Evolutionary conservation across 1,140 invertebrate species (phyloP).

Genomic region (Gerris buenoi): DNA sequence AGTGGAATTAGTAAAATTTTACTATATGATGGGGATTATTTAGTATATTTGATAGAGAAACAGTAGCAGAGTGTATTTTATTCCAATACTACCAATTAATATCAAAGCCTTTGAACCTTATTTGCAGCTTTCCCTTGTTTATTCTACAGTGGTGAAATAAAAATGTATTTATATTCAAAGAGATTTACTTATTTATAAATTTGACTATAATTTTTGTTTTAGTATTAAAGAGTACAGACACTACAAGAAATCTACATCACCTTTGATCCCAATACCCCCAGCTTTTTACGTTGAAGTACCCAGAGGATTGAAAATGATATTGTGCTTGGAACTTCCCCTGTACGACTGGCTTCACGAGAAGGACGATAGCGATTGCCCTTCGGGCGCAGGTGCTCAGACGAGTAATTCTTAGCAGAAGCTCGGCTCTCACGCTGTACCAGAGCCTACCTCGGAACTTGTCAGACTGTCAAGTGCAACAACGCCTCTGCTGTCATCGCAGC

Average conservation of each 20-base stretch:
- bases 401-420: conserved; percentile 2
- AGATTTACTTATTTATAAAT: neutral
- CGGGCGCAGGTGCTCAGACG: conserved; percentile 24
- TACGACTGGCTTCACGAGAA: conserved; percentile 61
- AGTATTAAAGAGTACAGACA: conserved; percentile 67
- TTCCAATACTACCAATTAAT: too few relatives aligned
- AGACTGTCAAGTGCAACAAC: neutral
- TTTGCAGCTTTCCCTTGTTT: neutral
- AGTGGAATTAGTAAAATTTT: too few relatives aligned
- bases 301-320: conserved; percentile 56
- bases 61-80: too few relatives aligned
- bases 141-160: neutral
- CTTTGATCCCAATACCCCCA: conserved; percentile 71
- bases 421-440: neutral
- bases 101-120: too few relatives aligned
- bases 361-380: conserved; percentile 28
- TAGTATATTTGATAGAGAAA: too few relatives aligned
- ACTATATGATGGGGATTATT: too few relatives aligned
- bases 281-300: conserved; percentile 69
- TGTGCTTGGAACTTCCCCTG: conserved; percentile 75
- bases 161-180: neutral
- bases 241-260: conserved; percentile 74
- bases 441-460: neutral
- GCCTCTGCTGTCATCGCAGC: neutral
- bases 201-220: too few relatives aligned